Base-by-base conservation (phyloP, 2,113 vertebrate species). In the Archilochus colubris region DNA sequence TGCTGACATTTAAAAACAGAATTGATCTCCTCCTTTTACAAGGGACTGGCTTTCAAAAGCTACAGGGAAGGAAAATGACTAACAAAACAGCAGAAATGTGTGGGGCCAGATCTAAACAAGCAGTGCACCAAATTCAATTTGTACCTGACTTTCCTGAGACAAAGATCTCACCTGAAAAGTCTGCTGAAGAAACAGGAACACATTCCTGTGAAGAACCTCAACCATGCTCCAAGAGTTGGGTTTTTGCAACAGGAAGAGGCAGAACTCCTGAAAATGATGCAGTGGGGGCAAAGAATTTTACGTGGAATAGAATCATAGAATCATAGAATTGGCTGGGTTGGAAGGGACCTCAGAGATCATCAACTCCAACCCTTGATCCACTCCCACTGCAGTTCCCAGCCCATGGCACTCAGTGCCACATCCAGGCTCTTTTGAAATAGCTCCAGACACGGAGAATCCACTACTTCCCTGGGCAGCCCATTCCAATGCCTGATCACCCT, bases 1-100 rank as follows among this genome's bases (percentile, higher is more conserved):
- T 10, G 72, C 48, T 93, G 92, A 90, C 92, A 95, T 96, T 96
- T 92, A 83, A 86, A 86, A 90, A 66, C 38, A 81, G 63, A 96
- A 96, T 43, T 88, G 79, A 93, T 93, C 86, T 77, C 27, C 48
- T 62, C 72, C 68, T 80, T 76, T 85, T 79, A 77, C 64, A 88
- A 69, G 72, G 61, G 70, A 70, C 76, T 86, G 11, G 3, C 53
- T 95, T 91, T 88, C 82, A 25, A 48, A 46, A 51, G n/a, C 68
- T 5, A 74, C 20, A 48, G 53, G 82, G 31, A 74, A 86, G 55
- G 46, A 67, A 93, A 93, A 83, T 10, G 5, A 33, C 18, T 30
- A 7, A 72, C 40, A 38, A 83, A 72, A 3, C 4, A 12, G 6
- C 68, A 58, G 14, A 20, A 67, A 31, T 3, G 1, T 14, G 5